Evolutionary conservation across 2,888 invertebrate species (phyloP), one percentile per base, ranked within the genome.

Genomic region (Adelphocoris suturalis): DNA sequence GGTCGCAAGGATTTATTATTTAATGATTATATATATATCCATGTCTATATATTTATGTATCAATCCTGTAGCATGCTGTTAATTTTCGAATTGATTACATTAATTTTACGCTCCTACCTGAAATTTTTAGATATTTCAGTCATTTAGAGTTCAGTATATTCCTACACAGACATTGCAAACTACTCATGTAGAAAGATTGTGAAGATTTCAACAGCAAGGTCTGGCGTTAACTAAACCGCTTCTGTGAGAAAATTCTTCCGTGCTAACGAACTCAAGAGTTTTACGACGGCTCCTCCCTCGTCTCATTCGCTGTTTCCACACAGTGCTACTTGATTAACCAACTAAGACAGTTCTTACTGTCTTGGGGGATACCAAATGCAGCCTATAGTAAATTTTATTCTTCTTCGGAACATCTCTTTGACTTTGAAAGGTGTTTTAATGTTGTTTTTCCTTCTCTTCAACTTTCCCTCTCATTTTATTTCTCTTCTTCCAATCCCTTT

Each of bases 241-340:
- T 23, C 68, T 23, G 23, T 68, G 19, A 27, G 68, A 68, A 68
- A 4, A 2, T 23, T 23, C 23, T 68, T 23, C 68, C 68, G 68
- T 68, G 68, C 23, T 68, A 68, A 68, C 68, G 68, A 68, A 68
- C 68, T 68, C 68, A 19, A 9, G 23, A 19, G 57, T 68, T 68
- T 68, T 68, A 23, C 23, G 23, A 68, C n/a, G n/a, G n/a, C n/a
- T n/a, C n/a, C 23, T 23, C 68, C 68, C 12, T 12, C 9, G 68
- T 23, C 12, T 23, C 57, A 57, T n/a, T 12, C 68, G 23, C 68
- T 68, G 5, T 23, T 57, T n/a, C 57, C 68, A 68, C 68, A 19
- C 19, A 68, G 68, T 68, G 68, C 85, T 85, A 85, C 85, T 85
- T 85, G 85, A 85, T 85, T 85, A 85, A 57, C 85, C 85, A 85